phyloP scores from a whole-genome alignment of 2,888 invertebrate genomes.

The Athetis lepigone region DNA sequence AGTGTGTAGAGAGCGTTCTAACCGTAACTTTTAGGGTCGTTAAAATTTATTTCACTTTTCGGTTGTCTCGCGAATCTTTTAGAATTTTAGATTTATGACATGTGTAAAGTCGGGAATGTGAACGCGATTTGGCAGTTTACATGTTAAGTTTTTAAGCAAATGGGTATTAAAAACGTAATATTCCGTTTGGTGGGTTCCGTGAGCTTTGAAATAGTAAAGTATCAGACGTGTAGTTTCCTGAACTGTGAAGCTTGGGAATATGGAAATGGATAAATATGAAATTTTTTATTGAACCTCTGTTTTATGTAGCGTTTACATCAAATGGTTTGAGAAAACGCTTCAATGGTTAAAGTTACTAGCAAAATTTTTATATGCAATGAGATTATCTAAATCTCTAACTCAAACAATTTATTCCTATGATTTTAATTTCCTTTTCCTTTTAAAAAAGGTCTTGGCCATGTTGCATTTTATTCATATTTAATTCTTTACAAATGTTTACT shows the following conservation, averaged over 20 bases:
- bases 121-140: conserved; percentile 32
- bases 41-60: conserved; percentile 66
- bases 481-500: not conserved
- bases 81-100: conserved; percentile 65
- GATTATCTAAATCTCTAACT: not conserved
- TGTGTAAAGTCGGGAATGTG: conserved; percentile 43
- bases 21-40: conserved; percentile 65
- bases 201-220: not conserved
- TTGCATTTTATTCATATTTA: not conserved
- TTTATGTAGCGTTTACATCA: no score
- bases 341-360: not conserved
- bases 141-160: conserved; percentile 10
- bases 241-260: not conserved
- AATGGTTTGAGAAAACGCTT: no score
- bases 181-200: not conserved
- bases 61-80: conserved; percentile 57
- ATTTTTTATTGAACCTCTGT: not conserved
- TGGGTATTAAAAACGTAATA: conserved; percentile 13
- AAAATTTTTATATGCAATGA: not conserved
- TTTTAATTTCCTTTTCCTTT: not conserved
- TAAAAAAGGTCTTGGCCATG: not conserved
- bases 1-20: conserved; percentile 60
- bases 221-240: not conserved
- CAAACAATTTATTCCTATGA: not conserved
- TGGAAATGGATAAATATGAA: not conserved